Evolutionary conservation across 2,888 invertebrate genomes (phyloP).

Genomic region (Erpobdella octoculata): DNA sequence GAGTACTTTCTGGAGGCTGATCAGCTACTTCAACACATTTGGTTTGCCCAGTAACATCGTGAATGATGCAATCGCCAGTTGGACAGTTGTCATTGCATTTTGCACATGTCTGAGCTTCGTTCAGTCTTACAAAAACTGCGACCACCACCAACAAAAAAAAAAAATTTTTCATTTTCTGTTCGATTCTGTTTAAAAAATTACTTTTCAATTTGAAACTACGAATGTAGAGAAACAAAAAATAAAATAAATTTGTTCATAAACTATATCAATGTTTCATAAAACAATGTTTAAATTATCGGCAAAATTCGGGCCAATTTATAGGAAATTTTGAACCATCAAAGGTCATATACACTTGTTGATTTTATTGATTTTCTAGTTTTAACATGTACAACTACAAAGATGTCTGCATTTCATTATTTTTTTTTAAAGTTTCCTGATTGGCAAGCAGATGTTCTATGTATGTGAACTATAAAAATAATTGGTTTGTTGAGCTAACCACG

Average conservation of each 20-base stretch:
- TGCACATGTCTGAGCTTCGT: neutral
- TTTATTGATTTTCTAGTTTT: no score
- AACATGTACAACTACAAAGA: no score
- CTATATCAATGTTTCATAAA: no score
- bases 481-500: neutral
- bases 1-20: neutral
- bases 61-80: conserved; percentile 6
- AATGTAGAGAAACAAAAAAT: no score
- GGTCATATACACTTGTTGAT: no score
- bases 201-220: no score
- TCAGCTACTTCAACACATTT: neutral
- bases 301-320: no score
- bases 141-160: neutral
- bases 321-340: no score
- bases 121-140: neutral
- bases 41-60: conserved; percentile 1
- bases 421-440: neutral
- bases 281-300: no score
- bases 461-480: neutral
- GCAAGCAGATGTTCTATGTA: no score
- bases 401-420: neutral
- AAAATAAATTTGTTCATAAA: no score
- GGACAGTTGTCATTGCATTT: conserved; percentile 1
- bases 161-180: neutral
- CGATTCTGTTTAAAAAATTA: neutral